Conservation (phyloP, 2,888 invertebrate genomes). For the Brachyopa scutellaris region DNA sequence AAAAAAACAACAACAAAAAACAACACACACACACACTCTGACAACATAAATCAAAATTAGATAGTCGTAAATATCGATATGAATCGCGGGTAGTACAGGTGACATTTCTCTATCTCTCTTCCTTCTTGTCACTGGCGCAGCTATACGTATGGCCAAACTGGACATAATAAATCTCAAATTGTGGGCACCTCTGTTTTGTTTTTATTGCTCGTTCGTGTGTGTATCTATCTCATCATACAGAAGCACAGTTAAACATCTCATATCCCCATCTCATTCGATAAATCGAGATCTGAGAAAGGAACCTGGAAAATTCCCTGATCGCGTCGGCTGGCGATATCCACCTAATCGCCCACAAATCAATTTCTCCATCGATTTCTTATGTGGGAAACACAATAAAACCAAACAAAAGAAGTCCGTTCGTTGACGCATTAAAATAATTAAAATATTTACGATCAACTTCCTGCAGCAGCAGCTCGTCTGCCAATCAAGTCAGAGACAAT, state of each 20-base stretch:
- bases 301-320: background rate
- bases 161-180: constrained; percentile 47
- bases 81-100: constrained; percentile 63
- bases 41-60: constrained; percentile 60
- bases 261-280: constrained; percentile 36
- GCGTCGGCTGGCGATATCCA: constrained; percentile 4
- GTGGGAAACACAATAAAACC: constrained; percentile 46
- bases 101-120: constrained; percentile 27
- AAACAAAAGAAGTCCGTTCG: constrained; percentile 18
- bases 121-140: constrained; percentile 6
- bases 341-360: constrained; percentile 58
- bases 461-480: constrained; percentile 34
- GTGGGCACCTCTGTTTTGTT: constrained; percentile 20
- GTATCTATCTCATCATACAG: constrained; percentile 57
- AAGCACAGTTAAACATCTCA: constrained; percentile 63
- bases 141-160: too few relatives aligned
- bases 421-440: constrained; percentile 62
- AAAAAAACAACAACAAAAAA: too few relatives aligned
- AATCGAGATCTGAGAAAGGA: constrained; percentile 32
- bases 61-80: constrained; percentile 64
- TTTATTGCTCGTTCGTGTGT: constrained; percentile 15
- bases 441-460: constrained; percentile 70
- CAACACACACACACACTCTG: constrained; percentile 31
- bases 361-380: constrained; percentile 42
- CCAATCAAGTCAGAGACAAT: constrained; percentile 38